phyloP scores from a whole-genome alignment of 1,140 invertebrate genomes.

The Drosophila mayri region DNA sequence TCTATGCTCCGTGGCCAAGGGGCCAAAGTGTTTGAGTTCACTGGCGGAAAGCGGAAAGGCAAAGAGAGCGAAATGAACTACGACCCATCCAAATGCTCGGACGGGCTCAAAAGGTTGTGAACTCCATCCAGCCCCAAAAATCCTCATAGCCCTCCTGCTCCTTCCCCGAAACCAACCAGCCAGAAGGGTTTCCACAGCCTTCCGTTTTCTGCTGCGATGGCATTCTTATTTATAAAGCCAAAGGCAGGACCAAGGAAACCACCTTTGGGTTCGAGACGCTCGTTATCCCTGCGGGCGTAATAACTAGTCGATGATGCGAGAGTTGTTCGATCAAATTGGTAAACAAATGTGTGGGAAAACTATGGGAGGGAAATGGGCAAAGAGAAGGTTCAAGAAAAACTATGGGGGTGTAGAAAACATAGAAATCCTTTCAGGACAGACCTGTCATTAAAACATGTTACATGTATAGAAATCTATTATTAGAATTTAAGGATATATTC shows the following conservation, averaged over 20 bases:
- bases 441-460: neutral
- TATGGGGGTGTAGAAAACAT: neutral
- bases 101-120: slow-evolving; percentile 46
- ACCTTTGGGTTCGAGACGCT: slow-evolving; percentile 45
- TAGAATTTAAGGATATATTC: neutral
- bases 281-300: slow-evolving; percentile 58
- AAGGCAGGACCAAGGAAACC: slow-evolving; percentile 35
- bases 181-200: slow-evolving; percentile 57
- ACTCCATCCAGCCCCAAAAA: slow-evolving; percentile 6
- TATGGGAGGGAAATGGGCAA: neutral
- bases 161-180: slow-evolving; percentile 22
- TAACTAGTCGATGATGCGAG: slow-evolving; percentile 57
- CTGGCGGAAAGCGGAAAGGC: slow-evolving; percentile 77
- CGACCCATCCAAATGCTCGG: slow-evolving; percentile 60
- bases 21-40: slow-evolving; percentile 81
- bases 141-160: neutral
- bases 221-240: slow-evolving; percentile 57
- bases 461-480: neutral
- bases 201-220: slow-evolving; percentile 58
- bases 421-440: slow-evolving; percentile 4
- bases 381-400: neutral
- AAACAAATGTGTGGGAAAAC: slow-evolving; percentile 40
- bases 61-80: slow-evolving; percentile 82
- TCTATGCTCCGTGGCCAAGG: slow-evolving; percentile 49
- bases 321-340: slow-evolving; percentile 48